phyloP scores from a whole-genome alignment of 2,888 invertebrate genomes.

The Conus canariensis region DNA sequence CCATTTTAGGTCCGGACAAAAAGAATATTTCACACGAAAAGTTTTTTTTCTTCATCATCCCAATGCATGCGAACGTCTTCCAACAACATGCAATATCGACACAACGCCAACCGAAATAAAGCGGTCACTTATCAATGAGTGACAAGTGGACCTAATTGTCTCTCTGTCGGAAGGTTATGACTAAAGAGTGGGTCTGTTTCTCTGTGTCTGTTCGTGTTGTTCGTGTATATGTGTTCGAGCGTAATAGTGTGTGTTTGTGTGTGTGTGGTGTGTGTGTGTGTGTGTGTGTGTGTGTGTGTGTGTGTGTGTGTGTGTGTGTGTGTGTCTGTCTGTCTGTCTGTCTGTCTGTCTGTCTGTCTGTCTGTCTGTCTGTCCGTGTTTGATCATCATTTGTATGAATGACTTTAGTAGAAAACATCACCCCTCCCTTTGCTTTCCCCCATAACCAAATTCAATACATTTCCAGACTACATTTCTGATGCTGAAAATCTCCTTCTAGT shows the following conservation, averaged over 20 bases:
- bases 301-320: neutral
- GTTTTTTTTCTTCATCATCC: too few relatives aligned
- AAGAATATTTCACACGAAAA: too few relatives aligned
- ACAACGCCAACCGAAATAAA: neutral
- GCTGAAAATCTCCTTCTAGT: too few relatives aligned
- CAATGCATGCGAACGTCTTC: too few relatives aligned
- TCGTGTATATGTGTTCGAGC: neutral
- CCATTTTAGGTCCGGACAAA: too few relatives aligned
- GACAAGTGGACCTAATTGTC: neutral
- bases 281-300: neutral
- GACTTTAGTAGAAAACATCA: too few relatives aligned
- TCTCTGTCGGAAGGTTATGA: neutral
- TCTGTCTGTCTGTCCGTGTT: neutral
- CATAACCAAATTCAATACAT: too few relatives aligned
- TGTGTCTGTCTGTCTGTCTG: neutral
- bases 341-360: conserved; percentile 1
- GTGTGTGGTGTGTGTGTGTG: neutral
- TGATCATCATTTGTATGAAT: neutral
- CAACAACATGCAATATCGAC: too few relatives aligned
- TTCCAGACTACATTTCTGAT: too few relatives aligned
- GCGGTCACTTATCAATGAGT: conserved; percentile 18
- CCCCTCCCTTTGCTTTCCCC: too few relatives aligned
- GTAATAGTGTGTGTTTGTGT: neutral
- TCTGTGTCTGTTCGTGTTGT: neutral
- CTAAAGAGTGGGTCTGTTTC: neutral